phyloP scores from a whole-genome alignment of 2,888 invertebrate genomes.

The Euplagia quadripunctaria region DNA sequence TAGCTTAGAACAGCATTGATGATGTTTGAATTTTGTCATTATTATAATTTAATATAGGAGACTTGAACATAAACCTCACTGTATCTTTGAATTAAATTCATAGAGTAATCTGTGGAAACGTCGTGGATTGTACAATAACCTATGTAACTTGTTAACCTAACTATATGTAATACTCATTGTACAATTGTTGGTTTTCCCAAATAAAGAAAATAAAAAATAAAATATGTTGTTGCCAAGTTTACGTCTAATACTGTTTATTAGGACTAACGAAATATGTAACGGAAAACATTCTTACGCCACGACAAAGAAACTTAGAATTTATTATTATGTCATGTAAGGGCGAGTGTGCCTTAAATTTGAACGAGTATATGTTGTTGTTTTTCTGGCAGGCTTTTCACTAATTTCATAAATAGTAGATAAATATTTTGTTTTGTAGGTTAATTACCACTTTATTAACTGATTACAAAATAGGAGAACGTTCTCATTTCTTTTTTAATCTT shows the following conservation, averaged over 20 bases:
- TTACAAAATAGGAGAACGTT: background rate
- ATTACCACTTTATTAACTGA: slow-evolving; percentile 10
- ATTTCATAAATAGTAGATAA: slow-evolving; percentile 21
- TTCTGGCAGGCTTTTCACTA: slow-evolving; percentile 10
- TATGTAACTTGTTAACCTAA: no score
- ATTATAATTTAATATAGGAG: no score
- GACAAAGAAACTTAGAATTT: background rate
- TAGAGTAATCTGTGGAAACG: no score
- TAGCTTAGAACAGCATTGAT: no score
- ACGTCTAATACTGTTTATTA: slow-evolving; percentile 26
- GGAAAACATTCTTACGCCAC: background rate
- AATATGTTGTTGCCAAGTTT: slow-evolving; percentile 9
- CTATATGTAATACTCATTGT: no score
- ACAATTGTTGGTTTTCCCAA: no score
- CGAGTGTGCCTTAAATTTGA: background rate
- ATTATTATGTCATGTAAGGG: background rate
- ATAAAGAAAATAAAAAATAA: no score
- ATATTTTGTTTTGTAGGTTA: slow-evolving; percentile 15
- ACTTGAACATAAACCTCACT: no score
- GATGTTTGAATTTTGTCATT: no score
- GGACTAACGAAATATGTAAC: slow-evolving; percentile 8
- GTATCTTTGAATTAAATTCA: no score
- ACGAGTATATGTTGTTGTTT: slow-evolving; percentile 1
- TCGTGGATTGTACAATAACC: no score
- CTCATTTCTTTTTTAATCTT: background rate